Conservation (phyloP, 1,140 invertebrate genomes). For the Drosophila bocki region DNA sequence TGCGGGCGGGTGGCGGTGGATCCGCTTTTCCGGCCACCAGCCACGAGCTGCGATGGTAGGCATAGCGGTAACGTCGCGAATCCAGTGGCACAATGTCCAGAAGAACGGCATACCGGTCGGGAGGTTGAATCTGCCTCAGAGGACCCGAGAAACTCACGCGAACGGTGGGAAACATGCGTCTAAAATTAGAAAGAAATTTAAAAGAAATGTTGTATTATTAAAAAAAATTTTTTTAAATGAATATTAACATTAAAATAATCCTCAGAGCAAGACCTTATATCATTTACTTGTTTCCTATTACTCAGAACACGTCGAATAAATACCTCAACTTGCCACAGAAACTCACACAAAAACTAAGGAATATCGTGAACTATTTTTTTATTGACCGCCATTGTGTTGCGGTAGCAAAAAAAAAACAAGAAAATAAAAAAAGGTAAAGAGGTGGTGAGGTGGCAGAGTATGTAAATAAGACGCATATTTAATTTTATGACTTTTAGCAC, state of each 20-base stretch:
- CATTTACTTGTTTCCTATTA: neutral
- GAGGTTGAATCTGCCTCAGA: conserved; percentile 87
- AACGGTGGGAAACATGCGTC: conserved; percentile 99
- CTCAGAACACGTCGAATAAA: neutral
- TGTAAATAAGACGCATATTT: conserved; percentile 83
- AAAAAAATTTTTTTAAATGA: too few species aligned
- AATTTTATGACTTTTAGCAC: conserved; percentile 84
- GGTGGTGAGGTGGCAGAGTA: conserved; percentile 37
- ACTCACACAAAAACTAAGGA: conserved; percentile 54
- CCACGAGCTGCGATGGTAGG: conserved; percentile 99
- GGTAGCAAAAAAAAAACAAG: neutral
- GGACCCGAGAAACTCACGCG: conserved; percentile 95
- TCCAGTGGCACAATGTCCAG: conserved; percentile 99
- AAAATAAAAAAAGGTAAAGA: conserved; percentile 13
- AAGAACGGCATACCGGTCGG: conserved; percentile 94
- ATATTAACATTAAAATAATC: neutral
- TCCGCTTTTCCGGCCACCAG: conserved; percentile 99
- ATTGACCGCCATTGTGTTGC: conserved; percentile 59
- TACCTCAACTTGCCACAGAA: conserved; percentile 41
- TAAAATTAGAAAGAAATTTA: conserved; percentile 85
- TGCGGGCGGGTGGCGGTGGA: conserved; percentile 95
- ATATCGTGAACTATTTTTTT: conserved; percentile 56
- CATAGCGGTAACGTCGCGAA: conserved; percentile 98
- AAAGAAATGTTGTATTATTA: too few species aligned
- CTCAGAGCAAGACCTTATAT: too few species aligned